These are phyloP conservation scores for Eptatretus atami DNA, from an alignment of 2,797 vertebrate genomes.

Conservation along the genomic window DNA sequence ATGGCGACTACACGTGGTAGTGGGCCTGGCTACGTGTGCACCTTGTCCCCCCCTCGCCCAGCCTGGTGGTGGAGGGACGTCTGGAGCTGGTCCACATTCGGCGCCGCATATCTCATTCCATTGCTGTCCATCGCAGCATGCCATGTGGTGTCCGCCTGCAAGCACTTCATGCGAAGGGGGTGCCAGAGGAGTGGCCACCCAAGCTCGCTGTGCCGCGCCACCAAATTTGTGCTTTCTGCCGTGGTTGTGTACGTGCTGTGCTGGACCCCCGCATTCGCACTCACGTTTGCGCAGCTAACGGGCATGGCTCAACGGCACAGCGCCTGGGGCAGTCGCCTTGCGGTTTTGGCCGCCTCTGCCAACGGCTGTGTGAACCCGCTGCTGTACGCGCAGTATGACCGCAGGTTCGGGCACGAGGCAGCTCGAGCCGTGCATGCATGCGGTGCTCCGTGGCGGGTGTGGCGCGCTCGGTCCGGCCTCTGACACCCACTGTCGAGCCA, in stretches of 20 bases:
- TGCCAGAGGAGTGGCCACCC: not conserved
- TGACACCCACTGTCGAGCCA: not conserved
- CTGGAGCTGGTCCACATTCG: constrained; percentile 3
- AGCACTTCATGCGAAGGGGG: not conserved
- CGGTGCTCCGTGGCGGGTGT: not conserved
- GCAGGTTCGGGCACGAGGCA: not conserved
- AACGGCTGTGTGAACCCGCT: constrained; percentile 1
- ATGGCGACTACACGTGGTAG: not conserved
- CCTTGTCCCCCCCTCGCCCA: not conserved
- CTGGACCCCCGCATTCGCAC: not conserved
- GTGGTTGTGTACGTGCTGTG: not conserved
- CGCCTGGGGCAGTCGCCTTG: not conserved
- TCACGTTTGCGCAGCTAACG: not conserved
- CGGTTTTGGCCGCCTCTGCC: constrained; percentile 1
- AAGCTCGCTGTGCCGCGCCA: not conserved
- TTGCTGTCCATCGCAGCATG: not conserved
- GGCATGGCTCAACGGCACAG: not conserved
- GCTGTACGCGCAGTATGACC: constrained; percentile 3
- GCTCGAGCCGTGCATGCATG: constrained; percentile 1
- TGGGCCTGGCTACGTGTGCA: not conserved
- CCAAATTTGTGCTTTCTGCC: not conserved
- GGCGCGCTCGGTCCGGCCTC: not conserved
- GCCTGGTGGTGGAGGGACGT: constrained; percentile 3
- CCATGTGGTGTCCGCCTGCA: not conserved
- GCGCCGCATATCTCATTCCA: not conserved